A percentile compares a stretch with the other conserved stretches of the same genome.
Conservation (phyloP, 1,140 invertebrate species). For the Pseudachorutes palmiensis region DNA sequence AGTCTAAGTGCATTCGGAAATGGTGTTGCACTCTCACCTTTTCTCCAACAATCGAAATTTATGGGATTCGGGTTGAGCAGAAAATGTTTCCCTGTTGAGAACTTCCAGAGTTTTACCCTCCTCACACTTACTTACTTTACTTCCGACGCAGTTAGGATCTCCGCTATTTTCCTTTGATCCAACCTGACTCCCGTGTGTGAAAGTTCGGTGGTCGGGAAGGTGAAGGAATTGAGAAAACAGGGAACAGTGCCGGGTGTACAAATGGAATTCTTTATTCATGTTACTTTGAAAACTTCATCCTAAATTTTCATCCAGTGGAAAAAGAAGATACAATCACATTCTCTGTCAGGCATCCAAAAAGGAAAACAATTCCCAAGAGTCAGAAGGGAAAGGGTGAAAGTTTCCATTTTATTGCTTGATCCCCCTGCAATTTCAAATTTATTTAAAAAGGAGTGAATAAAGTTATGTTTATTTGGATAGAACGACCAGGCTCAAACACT, state of each 20-base stretch:
- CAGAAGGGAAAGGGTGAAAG: background rate
- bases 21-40: background rate
- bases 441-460: background rate
- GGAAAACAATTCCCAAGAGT: background rate
- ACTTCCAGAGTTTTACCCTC: background rate
- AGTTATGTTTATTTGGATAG: background rate
- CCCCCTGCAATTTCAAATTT: background rate
- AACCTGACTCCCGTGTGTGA: background rate
- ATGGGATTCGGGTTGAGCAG: background rate
- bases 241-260: background rate
- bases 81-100: background rate
- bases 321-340: background rate
- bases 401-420: background rate
- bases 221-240: too few relatives aligned
- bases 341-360: background rate
- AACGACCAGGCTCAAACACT: too few relatives aligned
- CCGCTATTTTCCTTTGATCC: background rate
- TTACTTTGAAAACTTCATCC: background rate
- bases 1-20: background rate
- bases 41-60: background rate
- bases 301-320: background rate
- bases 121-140: too few relatives aligned
- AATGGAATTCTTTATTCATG: background rate
- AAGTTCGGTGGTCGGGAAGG: background rate
- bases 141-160: background rate